Evolutionary conservation across 1,140 invertebrate species (phyloP).

Genomic region (Polyergus mexicanus): DNA sequence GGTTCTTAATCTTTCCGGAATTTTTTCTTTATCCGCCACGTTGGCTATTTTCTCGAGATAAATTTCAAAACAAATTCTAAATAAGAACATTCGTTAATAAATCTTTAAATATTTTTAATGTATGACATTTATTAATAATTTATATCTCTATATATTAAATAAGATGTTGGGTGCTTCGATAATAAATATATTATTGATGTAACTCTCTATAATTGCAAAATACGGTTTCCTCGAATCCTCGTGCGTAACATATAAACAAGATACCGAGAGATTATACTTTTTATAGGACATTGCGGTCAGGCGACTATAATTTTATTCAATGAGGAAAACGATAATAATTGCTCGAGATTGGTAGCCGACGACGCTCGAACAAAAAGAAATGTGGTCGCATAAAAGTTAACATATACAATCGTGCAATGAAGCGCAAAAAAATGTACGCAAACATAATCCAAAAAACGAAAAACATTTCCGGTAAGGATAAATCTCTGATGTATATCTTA

Average conservation of each 20-base stretch:
- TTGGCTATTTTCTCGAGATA: not conserved
- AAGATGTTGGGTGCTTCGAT: not conserved
- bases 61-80: not conserved
- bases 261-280: not conserved
- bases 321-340: slow-evolving; percentile 13
- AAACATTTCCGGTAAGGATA: not conserved
- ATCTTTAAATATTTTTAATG: no score
- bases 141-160: no score
- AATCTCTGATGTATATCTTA: not conserved
- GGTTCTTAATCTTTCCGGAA: not conserved
- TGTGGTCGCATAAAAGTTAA: not conserved
- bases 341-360: not conserved
- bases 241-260: not conserved
- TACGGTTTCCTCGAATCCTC: not conserved
- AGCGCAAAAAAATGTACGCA: not conserved
- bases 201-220: not conserved
- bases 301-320: not conserved
- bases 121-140: no score
- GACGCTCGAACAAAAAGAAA: not conserved
- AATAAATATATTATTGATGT: not conserved
- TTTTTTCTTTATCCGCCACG: not conserved
- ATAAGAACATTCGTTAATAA: not conserved
- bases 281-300: not conserved
- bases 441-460: not conserved
- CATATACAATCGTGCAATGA: not conserved